A percentile compares a stretch with the other conserved stretches of the same genome.
These are phyloP conservation scores for Acleris cristana DNA, from an alignment of 2,888 invertebrate species.

Conservation along the genomic window DNA sequence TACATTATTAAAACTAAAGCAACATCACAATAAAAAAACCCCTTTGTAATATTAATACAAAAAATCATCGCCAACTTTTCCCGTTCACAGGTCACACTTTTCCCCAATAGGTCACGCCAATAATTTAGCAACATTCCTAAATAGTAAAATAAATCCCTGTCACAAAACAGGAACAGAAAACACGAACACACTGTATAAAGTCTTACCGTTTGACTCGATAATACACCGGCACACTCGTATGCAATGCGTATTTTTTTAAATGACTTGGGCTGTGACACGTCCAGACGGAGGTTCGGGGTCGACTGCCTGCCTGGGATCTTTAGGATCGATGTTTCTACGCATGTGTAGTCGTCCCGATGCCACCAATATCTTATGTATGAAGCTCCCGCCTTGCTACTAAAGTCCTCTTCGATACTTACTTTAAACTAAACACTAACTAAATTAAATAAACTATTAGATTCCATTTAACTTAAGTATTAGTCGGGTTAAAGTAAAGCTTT, in stretches of 20 bases:
- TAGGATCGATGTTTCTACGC: conserved; percentile 77
- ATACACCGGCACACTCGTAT: conserved; percentile 46
- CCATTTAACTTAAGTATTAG: too few relatives aligned
- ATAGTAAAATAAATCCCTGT: not conserved
- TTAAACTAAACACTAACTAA: too few relatives aligned
- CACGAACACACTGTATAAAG: conserved; percentile 35
- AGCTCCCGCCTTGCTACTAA: conserved; percentile 4
- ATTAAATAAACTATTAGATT: too few relatives aligned
- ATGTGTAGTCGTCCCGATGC: conserved; percentile 61
- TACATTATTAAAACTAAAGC: too few relatives aligned
- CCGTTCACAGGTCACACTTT: not conserved
- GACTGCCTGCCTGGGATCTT: conserved; percentile 73
- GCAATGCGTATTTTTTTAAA: conserved; percentile 67
- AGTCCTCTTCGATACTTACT: too few relatives aligned
- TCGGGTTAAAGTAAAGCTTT: too few relatives aligned
- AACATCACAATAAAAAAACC: too few relatives aligned
- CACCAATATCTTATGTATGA: conserved; percentile 81
- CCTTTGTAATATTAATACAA: too few relatives aligned
- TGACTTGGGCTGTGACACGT: conserved; percentile 4
- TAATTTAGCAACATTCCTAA: conserved; percentile 8
- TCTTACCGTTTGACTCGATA: conserved; percentile 45
- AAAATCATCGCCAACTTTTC: too few relatives aligned
- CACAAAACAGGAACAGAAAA: conserved; percentile 12
- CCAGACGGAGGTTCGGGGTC: conserved; percentile 53
- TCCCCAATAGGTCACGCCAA: conserved; percentile 16